Percentiles rank a stretch among this genome's conserved stretches.
phyloP scores from a whole-genome alignment of 1,140 invertebrate species.

The Luehdorfia chinensis region DNA sequence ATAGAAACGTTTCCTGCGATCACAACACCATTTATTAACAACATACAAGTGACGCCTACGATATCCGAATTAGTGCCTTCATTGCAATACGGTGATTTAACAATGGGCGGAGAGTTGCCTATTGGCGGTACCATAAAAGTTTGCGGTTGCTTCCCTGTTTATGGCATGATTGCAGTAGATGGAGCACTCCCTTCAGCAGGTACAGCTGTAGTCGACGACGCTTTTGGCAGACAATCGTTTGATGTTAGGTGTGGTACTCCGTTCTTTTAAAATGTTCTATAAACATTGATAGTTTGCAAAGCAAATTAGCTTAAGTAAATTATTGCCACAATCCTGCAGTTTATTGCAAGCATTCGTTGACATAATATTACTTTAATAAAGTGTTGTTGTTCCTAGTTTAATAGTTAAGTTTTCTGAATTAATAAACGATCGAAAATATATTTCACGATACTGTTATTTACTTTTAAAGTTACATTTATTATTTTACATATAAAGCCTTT shows the following conservation, averaged over 20 bases:
- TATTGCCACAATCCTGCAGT: conserved; percentile 3
- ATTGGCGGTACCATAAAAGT: conserved; percentile 58
- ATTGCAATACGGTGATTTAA: conserved; percentile 55
- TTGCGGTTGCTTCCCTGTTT: conserved; percentile 59
- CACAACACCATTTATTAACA: conserved; percentile 24
- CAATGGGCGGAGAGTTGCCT: conserved; percentile 50
- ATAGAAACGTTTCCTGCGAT: conserved; percentile 13
- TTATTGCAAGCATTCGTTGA: conserved; percentile 1
- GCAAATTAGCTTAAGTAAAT: conserved; percentile 3
- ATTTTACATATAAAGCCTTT: too few relatives aligned
- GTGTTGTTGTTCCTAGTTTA: conserved; percentile 8
- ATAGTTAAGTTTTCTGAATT: conserved; percentile 3
- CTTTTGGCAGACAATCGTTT: conserved; percentile 35
- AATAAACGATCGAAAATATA: conserved; percentile 8
- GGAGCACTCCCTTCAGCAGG: conserved; percentile 51
- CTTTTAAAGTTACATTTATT: too few relatives aligned
- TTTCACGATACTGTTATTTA: too few relatives aligned
- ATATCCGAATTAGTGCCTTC: conserved; percentile 52
- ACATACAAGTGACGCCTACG: conserved; percentile 36
- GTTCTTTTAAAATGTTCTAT: conserved; percentile 17
- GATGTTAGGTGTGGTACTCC: conserved; percentile 33
- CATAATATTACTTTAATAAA: conserved; percentile 10
- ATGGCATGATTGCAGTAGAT: conserved; percentile 52
- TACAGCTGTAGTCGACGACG: conserved; percentile 34
- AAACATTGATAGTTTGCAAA: background rate